Evolutionary conservation across 2,888 invertebrate genomes (phyloP).

Genomic region (Phoenoteleia sp.): DNA sequence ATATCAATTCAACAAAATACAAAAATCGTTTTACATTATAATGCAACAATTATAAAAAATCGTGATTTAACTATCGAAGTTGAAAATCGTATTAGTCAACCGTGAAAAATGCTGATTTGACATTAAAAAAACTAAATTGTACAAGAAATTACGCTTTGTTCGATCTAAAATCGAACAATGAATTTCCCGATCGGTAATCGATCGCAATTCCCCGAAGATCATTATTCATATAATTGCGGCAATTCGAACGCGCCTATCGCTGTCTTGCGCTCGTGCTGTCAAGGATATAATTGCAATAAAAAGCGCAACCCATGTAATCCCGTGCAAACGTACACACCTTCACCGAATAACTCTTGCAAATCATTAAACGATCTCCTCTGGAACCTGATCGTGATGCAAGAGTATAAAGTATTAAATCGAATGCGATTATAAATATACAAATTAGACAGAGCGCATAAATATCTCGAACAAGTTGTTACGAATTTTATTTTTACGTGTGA

Average conservation of each 20-base stretch:
- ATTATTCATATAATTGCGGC: neutral
- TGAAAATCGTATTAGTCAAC: no score
- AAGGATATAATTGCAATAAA: slow-evolving; percentile 60
- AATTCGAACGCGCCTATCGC: neutral
- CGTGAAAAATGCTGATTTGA: no score
- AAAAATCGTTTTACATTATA: no score
- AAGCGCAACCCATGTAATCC: slow-evolving; percentile 30
- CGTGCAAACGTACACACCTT: slow-evolving; percentile 36
- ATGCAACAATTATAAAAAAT: no score
- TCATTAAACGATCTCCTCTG: slow-evolving; percentile 40
- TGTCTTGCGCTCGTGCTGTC: slow-evolving; percentile 36
- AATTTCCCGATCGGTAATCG: neutral
- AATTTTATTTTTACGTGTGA: no score
- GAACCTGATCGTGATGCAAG: slow-evolving; percentile 55
- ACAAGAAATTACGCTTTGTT: no score
- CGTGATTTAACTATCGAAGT: no score
- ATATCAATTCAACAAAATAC: no score
- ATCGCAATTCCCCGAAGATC: neutral
- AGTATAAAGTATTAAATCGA: slow-evolving; percentile 24
- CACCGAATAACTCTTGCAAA: slow-evolving; percentile 53
- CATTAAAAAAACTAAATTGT: no score
- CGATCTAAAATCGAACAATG: neutral
- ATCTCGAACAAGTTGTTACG: no score
- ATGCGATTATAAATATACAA: neutral
- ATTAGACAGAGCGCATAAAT: neutral